Conservation (phyloP, 2,113 vertebrate genomes). For the Bettongia penicillata region DNA sequence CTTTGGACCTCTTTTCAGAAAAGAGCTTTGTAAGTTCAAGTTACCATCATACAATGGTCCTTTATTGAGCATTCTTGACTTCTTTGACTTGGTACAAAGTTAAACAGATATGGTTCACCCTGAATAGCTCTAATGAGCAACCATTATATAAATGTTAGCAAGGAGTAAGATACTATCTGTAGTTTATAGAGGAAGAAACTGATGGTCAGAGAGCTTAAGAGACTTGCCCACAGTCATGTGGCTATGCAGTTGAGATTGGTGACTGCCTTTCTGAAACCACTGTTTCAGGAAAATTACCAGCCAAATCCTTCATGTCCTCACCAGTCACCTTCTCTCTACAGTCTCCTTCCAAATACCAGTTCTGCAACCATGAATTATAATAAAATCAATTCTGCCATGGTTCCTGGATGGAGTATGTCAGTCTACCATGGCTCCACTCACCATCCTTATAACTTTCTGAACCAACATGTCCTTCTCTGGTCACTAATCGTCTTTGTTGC, state of each 20-base stretch:
- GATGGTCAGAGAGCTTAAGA: not conserved
- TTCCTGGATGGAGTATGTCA: not conserved
- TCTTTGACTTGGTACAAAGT: not conserved
- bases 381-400: not conserved
- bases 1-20: not conserved
- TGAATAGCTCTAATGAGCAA: not conserved
- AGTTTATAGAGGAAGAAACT: not conserved
- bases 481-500: not conserved
- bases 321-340: not conserved
- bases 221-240: not conserved
- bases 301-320: not conserved
- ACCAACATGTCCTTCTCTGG: not conserved
- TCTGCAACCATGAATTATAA: not conserved
- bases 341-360: not conserved
- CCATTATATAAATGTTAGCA: not conserved
- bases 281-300: not conserved
- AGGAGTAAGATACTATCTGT: not conserved
- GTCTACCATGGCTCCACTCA: not conserved
- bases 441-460: not conserved
- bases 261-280: not conserved
- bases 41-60: not conserved
- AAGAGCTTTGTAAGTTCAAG: not conserved
- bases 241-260: not conserved
- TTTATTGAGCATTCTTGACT: not conserved
- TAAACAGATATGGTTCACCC: not conserved